Conservation (phyloP, 2,888 invertebrate genomes). For the Drosophila pseudotalamancana region DNA sequence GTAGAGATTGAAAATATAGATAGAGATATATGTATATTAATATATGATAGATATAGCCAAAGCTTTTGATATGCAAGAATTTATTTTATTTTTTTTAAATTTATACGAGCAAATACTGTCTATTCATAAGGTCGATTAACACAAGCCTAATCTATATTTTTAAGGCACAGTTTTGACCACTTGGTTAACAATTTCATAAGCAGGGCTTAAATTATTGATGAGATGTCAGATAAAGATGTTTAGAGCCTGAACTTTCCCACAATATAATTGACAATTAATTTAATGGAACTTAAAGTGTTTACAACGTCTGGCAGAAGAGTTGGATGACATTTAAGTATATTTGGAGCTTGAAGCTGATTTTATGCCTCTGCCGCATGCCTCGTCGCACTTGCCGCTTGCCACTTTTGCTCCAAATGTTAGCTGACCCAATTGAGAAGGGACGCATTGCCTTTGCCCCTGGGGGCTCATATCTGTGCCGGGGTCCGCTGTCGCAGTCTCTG, state of each 20-base stretch:
- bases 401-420: conserved; percentile 67
- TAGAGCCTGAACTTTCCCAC: background rate
- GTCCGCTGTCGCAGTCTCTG: conserved; percentile 8
- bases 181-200: no score
- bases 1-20: no score
- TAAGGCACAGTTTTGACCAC: no score
- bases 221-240: background rate
- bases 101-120: no score
- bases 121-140: no score
- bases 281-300: conserved; percentile 41
- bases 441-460: conserved; percentile 42
- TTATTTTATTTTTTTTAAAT: no score
- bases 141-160: no score
- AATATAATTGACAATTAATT: conserved; percentile 26
- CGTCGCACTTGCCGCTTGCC: conserved; percentile 60
- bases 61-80: no score
- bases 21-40: no score
- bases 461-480: conserved; percentile 40
- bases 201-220: conserved; percentile 16
- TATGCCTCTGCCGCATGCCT: conserved; percentile 47
- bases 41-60: no score
- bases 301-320: background rate
- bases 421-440: conserved; percentile 67
- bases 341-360: conserved; percentile 46
- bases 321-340: conserved; percentile 26